These are phyloP conservation scores for Megalonaias nervosa DNA, from an alignment of 1,140 invertebrate species.

Conservation along the genomic window DNA sequence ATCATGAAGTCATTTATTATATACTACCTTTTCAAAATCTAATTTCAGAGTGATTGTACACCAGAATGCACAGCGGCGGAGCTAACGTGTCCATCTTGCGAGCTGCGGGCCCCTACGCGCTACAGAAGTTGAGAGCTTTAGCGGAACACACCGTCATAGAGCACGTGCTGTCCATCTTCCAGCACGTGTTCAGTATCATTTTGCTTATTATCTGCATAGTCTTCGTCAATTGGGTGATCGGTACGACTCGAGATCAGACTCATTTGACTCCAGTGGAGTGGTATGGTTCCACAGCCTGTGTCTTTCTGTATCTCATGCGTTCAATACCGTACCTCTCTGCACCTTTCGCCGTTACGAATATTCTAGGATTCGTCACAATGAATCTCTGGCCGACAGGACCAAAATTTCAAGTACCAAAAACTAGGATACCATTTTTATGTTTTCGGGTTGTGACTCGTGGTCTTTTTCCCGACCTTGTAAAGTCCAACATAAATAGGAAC, in stretches of 20 bases:
- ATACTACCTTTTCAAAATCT: too few relatives aligned
- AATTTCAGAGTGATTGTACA: too few relatives aligned
- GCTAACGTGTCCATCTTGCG: too few relatives aligned
- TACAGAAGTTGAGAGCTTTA: too few relatives aligned
- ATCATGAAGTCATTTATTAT: too few relatives aligned
- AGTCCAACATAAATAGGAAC: constrained; percentile 89
- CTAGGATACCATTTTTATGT: constrained; percentile 96
- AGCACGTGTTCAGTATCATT: constrained; percentile 10
- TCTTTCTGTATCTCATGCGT: constrained; percentile 25
- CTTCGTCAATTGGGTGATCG: constrained; percentile 22
- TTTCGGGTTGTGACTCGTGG: constrained; percentile 96
- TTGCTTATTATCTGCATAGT: constrained; percentile 26
- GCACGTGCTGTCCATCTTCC: neutral
- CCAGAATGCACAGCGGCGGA: too few relatives aligned
- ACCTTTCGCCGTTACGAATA: constrained; percentile 75
- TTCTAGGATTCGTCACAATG: constrained; percentile 81
- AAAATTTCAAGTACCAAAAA: constrained; percentile 87
- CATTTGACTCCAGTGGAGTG: constrained; percentile 21
- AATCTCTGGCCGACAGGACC: constrained; percentile 97
- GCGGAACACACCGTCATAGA: too few relatives aligned
- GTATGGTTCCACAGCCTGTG: constrained; percentile 4
- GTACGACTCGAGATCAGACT: constrained; percentile 10
- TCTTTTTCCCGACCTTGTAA: constrained; percentile 92
- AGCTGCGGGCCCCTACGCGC: too few relatives aligned
- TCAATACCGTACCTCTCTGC: constrained; percentile 29